These are phyloP conservation scores for Gadus chalcogrammus DNA, from an alignment of 2,113 vertebrate species.

Conservation along the genomic window DNA sequence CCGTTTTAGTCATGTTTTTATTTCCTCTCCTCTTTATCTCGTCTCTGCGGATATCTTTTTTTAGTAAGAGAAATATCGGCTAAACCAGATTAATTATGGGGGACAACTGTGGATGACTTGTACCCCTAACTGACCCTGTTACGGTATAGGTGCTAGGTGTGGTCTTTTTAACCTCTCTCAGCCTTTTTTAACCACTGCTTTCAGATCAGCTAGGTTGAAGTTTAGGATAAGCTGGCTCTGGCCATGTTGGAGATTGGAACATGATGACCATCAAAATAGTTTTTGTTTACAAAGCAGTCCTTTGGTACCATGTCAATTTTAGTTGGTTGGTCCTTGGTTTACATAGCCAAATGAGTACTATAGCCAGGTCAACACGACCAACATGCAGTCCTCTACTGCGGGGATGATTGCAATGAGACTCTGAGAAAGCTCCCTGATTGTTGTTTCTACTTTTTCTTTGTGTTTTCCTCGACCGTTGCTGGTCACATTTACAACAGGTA, in stretches of 20 bases:
- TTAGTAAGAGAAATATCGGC: not conserved
- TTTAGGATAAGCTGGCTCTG: slow-evolving; percentile 22
- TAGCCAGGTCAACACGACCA: slow-evolving; percentile 53
- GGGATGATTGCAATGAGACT: not conserved
- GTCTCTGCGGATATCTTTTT: not conserved
- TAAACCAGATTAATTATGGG: not conserved
- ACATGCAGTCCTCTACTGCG: slow-evolving; percentile 23
- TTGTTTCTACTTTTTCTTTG: not conserved
- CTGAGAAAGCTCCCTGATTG: not conserved
- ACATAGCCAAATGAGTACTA: slow-evolving; percentile 44
- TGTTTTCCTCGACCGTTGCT: not conserved
- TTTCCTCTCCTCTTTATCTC: slow-evolving; percentile 3
- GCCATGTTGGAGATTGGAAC: slow-evolving; percentile 41
- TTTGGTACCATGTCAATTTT: slow-evolving; percentile 52
- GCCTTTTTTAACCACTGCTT: slow-evolving; percentile 38
- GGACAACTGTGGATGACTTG: slow-evolving; percentile 12
- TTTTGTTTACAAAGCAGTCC: slow-evolving; percentile 68
- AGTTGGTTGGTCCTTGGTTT: slow-evolving; percentile 20
- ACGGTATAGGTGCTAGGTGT: slow-evolving; percentile 60
- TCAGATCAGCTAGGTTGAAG: slow-evolving; percentile 45
- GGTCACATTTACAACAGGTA: slow-evolving; percentile 17
- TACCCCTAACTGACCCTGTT: slow-evolving; percentile 45
- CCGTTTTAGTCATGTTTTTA: slow-evolving; percentile 19
- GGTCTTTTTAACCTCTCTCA: slow-evolving; percentile 39
- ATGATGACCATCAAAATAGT: slow-evolving; percentile 6